Evolutionary conservation across 2,888 invertebrate genomes (phyloP).

Genomic region (Monopis laevigella): DNA sequence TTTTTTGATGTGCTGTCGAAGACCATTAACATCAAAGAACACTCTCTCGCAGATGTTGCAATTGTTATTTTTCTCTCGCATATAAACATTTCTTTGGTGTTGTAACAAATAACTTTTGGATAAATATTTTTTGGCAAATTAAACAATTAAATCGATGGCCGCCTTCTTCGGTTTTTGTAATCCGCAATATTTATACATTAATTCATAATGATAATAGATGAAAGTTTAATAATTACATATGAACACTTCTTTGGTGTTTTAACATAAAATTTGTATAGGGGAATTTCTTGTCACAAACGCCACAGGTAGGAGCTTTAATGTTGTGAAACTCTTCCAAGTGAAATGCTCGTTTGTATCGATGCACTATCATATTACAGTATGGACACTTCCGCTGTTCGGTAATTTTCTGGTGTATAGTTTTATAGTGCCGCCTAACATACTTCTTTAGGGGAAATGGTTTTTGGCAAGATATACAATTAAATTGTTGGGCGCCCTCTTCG

Average conservation of each 20-base stretch:
- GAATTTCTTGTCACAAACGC: slow-evolving; percentile 35
- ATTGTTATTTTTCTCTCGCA: slow-evolving; percentile 39
- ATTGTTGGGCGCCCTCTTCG: too few species aligned
- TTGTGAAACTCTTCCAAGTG: slow-evolving; percentile 33
- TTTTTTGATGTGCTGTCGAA: slow-evolving; percentile 11
- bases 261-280: slow-evolving; percentile 31
- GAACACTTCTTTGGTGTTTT: slow-evolving; percentile 35
- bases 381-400: slow-evolving; percentile 31
- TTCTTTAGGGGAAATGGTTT: neutral
- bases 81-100: slow-evolving; percentile 37
- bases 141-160: too few species aligned
- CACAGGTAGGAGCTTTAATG: slow-evolving; percentile 29
- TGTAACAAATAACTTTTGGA: slow-evolving; percentile 30
- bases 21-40: slow-evolving; percentile 6
- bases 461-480: neutral
- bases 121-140: slow-evolving; percentile 34
- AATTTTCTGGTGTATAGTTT: neutral
- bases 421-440: neutral
- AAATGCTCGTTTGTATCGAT: slow-evolving; percentile 21
- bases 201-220: slow-evolving; percentile 51
- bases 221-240: slow-evolving; percentile 39
- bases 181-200: too few species aligned
- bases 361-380: slow-evolving; percentile 29
- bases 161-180: too few species aligned
- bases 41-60: slow-evolving; percentile 26